Percentiles rank a stretch among this genome's conserved stretches.
phyloP scores from a whole-genome alignment of 2,888 invertebrate species.

The Drosophila phalerata region DNA sequence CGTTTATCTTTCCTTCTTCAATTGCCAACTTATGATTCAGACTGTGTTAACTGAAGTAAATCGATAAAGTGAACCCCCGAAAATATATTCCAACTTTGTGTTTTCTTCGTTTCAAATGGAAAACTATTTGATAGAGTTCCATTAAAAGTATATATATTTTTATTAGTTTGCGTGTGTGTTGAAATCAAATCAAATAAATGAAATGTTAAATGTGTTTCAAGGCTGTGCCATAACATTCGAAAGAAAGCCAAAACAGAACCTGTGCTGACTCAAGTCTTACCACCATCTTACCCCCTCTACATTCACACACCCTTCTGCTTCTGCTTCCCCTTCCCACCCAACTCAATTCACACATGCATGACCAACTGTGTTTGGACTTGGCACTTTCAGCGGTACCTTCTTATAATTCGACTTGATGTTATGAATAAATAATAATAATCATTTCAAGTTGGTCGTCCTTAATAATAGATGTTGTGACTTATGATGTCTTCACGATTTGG shows the following conservation, averaged over 20 bases:
- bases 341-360: constrained; percentile 12
- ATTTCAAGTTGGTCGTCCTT: constrained; percentile 16
- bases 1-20: not conserved
- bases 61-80: constrained; percentile 72
- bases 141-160: constrained; percentile 28
- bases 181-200: constrained; percentile 42
- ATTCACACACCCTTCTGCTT: not conserved
- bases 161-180: constrained; percentile 48
- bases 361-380: constrained; percentile 22
- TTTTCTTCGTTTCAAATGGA: constrained; percentile 45
- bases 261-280: constrained; percentile 51
- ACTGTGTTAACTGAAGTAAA: constrained; percentile 58
- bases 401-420: constrained; percentile 23
- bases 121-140: constrained; percentile 27
- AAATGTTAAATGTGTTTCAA: constrained; percentile 72
- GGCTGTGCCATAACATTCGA: constrained; percentile 53
- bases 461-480: constrained; percentile 27
- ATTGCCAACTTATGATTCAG: constrained; percentile 15
- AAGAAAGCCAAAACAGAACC: constrained; percentile 61
- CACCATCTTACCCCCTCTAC: constrained; percentile 1
- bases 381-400: constrained; percentile 26
- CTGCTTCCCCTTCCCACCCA: not conserved
- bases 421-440: constrained; percentile 48
- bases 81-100: constrained; percentile 14
- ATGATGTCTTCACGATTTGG: constrained; percentile 24